Conservation (phyloP, 2,113 vertebrate genomes). For the Apaloderma vittatum region DNA sequence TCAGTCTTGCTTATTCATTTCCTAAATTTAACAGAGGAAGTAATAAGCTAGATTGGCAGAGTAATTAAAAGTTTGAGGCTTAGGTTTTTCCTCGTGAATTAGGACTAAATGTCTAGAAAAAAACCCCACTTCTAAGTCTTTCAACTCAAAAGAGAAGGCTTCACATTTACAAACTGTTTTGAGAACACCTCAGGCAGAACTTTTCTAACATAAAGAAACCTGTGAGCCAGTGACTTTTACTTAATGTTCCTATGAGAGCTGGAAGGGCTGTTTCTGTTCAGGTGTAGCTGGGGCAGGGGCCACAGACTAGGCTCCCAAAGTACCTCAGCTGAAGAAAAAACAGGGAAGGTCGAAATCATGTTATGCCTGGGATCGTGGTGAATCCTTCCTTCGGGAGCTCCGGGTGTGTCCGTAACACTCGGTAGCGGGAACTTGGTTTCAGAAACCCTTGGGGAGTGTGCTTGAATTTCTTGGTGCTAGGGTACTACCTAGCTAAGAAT, state of each 20-base stretch:
- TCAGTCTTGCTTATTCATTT: constrained; percentile 16
- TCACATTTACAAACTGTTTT: not conserved
- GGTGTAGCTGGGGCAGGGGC: not conserved
- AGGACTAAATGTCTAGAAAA: not conserved
- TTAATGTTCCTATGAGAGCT: not conserved
- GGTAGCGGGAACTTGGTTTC: not conserved
- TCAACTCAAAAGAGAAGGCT: not conserved
- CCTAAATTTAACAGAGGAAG: not conserved
- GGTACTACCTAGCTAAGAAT: not conserved
- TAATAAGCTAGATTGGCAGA: constrained; percentile 41
- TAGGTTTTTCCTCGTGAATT: constrained; percentile 3
- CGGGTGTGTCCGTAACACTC: rapidly evolving
- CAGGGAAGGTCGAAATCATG: not conserved
- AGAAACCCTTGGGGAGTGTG: not conserved
- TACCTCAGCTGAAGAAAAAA: not conserved
- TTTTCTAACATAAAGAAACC: not conserved
- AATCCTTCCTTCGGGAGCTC: not conserved
- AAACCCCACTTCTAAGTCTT: not conserved
- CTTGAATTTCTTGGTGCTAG: not conserved
- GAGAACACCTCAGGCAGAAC: not conserved
- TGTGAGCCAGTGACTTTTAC: not conserved
- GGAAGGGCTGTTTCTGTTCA: not conserved
- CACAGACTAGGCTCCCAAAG: not conserved
- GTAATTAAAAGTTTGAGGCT: not conserved
- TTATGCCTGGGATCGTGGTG: not conserved